phyloP scores from a whole-genome alignment of 1,140 invertebrate species.

The Drosophila setifemur region DNA sequence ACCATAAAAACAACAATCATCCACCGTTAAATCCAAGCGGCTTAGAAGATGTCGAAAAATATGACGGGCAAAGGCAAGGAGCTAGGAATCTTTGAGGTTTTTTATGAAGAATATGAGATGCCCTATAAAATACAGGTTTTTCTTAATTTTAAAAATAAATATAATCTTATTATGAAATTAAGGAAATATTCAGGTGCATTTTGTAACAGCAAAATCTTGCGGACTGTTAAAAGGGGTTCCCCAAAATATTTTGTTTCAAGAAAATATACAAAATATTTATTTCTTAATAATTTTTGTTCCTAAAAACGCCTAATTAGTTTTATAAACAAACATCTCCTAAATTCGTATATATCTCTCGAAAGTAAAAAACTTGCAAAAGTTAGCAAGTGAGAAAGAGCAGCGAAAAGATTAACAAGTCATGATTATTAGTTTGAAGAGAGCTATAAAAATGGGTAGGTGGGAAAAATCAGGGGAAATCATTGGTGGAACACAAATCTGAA shows the following conservation, averaged over 20 bases:
- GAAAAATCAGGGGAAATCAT: not conserved
- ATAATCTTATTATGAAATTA: no score
- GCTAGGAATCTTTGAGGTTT: not conserved
- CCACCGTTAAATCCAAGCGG: constrained; percentile 52
- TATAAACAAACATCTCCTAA: no score
- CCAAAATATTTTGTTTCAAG: no score
- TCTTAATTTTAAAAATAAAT: not conserved
- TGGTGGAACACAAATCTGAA: constrained; percentile 3
- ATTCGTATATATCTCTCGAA: not conserved
- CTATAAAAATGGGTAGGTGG: not conserved
- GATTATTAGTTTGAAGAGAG: constrained; percentile 67
- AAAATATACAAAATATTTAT: no score
- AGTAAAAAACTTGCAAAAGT: constrained; percentile 5
- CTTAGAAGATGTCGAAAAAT: constrained; percentile 21
- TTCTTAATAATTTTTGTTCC: not conserved
- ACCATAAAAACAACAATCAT: constrained; percentile 33
- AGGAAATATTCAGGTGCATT: no score
- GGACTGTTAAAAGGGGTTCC: no score
- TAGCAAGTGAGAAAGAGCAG: constrained; percentile 47
- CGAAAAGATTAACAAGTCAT: constrained; percentile 78
- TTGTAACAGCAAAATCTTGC: no score
- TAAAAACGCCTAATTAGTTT: no score
- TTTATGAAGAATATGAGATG: not conserved
- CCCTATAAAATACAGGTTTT: not conserved
- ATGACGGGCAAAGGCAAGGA: constrained; percentile 1